Base-by-base conservation (phyloP, 2,888 invertebrate genomes). In the Julus scandinavius region DNA sequence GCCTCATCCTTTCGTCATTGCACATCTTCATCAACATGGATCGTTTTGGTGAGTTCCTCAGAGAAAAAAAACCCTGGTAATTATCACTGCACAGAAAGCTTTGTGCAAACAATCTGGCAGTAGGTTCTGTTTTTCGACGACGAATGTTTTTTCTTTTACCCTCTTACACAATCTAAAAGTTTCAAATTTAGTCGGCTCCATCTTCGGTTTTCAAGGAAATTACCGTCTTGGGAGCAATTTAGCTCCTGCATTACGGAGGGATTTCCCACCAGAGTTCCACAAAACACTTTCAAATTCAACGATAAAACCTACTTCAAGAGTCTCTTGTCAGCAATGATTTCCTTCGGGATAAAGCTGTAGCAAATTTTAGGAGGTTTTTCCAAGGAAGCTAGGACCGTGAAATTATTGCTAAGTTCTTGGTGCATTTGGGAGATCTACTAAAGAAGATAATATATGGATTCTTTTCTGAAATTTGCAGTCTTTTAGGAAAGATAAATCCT, bases 1-100 rank as follows among this genome's bases (percentile, higher is more conserved):
- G 86, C 86, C 45, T 86, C 86, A 50, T 86, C 86, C 7, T 45
- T 41, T 49, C 85, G 85, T 9, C 85, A 85, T n/a, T 85, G 85
- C 85, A 85, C 41, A 17, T n/a, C 40, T 11, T 85, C 85, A 85
- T 85, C 85, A n/a, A 45, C 85, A n/a, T 85, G 85, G 85, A 85
- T 40, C 49, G 40, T 85, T 45, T 45, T 85, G 85, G 85, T 41
- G 40, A 85, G 41, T 15, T 40, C 72, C 29, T 20, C n/a, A 72
- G 3, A 29, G 72, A 72, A 29, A 72, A 29, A 72, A 11, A 72
- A 54, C 17, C 20, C 20, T 29, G 6, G 20, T 29, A 63, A 20
- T n/a, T 20, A n/a, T 54, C 17, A 58, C 58, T n/a, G 17, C 58
- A 72, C 20, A 7, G 72, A 20, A 72, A 29, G 72, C 63, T 63